phyloP scores from a whole-genome alignment of 2,888 invertebrate genomes.

The Erebia aethiops region DNA sequence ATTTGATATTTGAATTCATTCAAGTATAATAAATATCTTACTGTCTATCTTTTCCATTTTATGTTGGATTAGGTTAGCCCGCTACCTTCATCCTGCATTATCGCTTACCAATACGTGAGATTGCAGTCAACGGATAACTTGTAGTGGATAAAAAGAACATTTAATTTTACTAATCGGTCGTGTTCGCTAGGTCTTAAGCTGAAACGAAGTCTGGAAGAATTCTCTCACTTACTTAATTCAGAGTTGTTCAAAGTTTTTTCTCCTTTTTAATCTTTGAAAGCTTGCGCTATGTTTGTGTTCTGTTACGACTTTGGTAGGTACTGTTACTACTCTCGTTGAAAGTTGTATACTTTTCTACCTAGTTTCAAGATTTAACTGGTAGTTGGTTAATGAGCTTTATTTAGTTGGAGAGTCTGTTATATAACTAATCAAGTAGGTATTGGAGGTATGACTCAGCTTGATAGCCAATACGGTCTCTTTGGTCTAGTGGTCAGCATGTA shows the following conservation, averaged over 20 bases:
- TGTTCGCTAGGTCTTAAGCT: not conserved
- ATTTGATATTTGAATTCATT: too few species aligned
- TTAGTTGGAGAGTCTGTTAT: not conserved
- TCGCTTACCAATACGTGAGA: too few species aligned
- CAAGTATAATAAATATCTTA: too few species aligned
- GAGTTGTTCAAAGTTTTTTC: constrained; percentile 14
- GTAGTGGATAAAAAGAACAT: too few species aligned
- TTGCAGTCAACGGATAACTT: too few species aligned
- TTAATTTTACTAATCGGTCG: not conserved
- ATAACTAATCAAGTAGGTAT: not conserved
- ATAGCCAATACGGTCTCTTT: too few species aligned
- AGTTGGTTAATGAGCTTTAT: constrained; percentile 10
- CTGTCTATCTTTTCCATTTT: too few species aligned
- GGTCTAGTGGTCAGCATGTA: too few species aligned
- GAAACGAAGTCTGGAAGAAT: constrained; percentile 11
- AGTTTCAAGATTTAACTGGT: constrained; percentile 10
- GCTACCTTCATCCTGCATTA: too few species aligned
- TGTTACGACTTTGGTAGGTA: constrained; percentile 7
- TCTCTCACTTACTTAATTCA: constrained; percentile 18
- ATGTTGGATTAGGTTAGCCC: too few species aligned
- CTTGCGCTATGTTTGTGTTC: constrained; percentile 12
- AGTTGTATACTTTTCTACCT: constrained; percentile 8
- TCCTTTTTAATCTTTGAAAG: constrained; percentile 15
- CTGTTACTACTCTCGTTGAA: constrained; percentile 10
- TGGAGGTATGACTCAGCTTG: too few species aligned